Evolutionary conservation across 2,888 invertebrate species (phyloP).

Genomic region (Caenorhabditis imperialis): DNA sequence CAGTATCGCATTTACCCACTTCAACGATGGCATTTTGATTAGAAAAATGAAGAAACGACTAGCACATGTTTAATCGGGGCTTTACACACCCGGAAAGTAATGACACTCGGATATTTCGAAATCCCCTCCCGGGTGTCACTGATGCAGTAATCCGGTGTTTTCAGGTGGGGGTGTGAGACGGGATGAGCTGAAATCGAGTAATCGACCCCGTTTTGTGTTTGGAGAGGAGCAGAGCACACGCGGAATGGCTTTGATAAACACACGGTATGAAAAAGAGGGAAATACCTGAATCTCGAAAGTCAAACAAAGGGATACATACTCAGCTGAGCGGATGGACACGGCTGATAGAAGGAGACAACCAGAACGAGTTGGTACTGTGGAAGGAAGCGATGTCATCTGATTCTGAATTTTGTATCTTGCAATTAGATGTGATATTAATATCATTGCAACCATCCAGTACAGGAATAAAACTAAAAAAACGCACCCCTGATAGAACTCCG

Average conservation of each 20-base stretch:
- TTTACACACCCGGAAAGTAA: background rate
- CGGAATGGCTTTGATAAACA: conserved; percentile 28
- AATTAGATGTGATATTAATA: too few species aligned
- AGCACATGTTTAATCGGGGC: conserved; percentile 2
- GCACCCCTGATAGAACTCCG: too few species aligned
- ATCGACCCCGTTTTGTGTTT: conserved; percentile 13
- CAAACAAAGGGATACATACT: conserved; percentile 30
- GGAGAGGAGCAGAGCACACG: conserved; percentile 7
- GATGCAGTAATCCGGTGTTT: conserved; percentile 9
- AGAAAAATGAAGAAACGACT: too few species aligned
- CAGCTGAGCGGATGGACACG: background rate
- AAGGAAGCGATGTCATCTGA: too few species aligned
- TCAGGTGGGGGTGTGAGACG: background rate
- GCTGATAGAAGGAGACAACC: background rate
- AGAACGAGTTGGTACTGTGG: too few species aligned
- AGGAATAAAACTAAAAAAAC: too few species aligned
- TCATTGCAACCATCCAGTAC: too few species aligned
- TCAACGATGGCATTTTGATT: too few species aligned
- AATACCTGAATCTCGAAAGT: conserved; percentile 39
- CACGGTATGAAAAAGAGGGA: conserved; percentile 1
- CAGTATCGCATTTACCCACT: too few species aligned
- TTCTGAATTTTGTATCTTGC: too few species aligned
- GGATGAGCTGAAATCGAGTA: background rate
- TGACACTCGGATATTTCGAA: conserved; percentile 2
- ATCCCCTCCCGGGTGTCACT: background rate